phyloP scores from a whole-genome alignment of 2,113 vertebrate species.

The Dicentrarchus labrax region DNA sequence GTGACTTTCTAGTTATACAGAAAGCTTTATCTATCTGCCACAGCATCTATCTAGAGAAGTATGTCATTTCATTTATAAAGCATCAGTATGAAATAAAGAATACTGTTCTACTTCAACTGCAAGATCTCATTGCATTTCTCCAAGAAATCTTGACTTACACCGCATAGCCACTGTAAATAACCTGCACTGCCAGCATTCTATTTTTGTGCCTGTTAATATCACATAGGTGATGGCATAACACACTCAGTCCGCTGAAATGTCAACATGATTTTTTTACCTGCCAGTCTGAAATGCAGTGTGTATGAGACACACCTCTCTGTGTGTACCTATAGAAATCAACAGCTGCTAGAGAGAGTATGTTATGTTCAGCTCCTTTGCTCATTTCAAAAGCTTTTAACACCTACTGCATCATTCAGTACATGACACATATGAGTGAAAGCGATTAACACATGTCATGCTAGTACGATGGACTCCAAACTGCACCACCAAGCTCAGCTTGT shows the following conservation, averaged over 20 bases:
- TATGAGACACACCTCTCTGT: background rate
- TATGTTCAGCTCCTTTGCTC: slow-evolving; percentile 35
- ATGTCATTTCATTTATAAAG: background rate
- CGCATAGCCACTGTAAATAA: slow-evolving; percentile 24
- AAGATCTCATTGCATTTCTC: slow-evolving; percentile 11
- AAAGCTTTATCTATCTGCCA: background rate
- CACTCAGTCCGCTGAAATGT: slow-evolving; percentile 2
- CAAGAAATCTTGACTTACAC: slow-evolving; percentile 5
- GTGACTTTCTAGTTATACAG: slow-evolving; percentile 1
- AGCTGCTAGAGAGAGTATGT: background rate
- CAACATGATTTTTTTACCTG: slow-evolving; percentile 12
- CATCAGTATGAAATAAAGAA: background rate
- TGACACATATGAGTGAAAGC: slow-evolving; percentile 36
- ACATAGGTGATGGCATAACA: slow-evolving; percentile 22
- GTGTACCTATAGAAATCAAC: slow-evolving; percentile 7
- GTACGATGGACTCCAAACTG: slow-evolving; percentile 27
- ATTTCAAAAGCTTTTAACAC: slow-evolving; percentile 55
- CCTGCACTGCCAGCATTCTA: background rate
- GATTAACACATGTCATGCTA: slow-evolving; percentile 37
- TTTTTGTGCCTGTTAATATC: slow-evolving; percentile 39
- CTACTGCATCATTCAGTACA: slow-evolving; percentile 42
- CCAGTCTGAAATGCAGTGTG: slow-evolving; percentile 24
- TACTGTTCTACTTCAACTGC: background rate
- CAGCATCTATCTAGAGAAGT: background rate
- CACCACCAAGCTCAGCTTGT: slow-evolving; percentile 16